phyloP scores from a whole-genome alignment of 2,113 vertebrate species.

The Antennarius striatus region DNA sequence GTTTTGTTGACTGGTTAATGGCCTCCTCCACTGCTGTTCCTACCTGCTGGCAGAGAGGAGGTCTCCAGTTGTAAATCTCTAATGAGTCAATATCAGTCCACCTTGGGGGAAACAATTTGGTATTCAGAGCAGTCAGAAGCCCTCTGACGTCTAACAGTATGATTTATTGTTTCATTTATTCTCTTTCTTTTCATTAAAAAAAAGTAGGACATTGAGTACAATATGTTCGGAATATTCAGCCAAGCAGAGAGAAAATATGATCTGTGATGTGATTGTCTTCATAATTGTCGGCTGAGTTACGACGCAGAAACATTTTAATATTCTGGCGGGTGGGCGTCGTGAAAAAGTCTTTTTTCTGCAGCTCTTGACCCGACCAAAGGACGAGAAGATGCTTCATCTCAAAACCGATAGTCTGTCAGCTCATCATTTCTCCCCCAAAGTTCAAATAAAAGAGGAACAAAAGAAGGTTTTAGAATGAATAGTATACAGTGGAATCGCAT shows the following conservation, averaged over 20 bases:
- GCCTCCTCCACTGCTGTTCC: conserved; percentile 42
- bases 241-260: background rate
- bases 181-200: conserved; percentile 1
- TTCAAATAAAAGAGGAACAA: too few species aligned
- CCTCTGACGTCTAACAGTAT: conserved; percentile 13
- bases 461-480: too few species aligned
- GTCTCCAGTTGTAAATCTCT: conserved; percentile 53
- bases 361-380: background rate
- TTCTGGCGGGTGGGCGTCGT: background rate
- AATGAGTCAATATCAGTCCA: conserved; percentile 60
- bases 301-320: background rate
- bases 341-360: background rate
- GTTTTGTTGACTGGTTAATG: conserved; percentile 66
- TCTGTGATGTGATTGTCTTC: background rate
- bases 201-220: background rate
- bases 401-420: too few species aligned
- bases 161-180: conserved; percentile 36
- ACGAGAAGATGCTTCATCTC: too few species aligned
- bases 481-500: too few species aligned
- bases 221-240: background rate
- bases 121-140: conserved; percentile 26
- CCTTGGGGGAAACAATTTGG: conserved; percentile 22
- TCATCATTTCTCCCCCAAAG: too few species aligned
- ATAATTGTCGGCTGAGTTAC: too few species aligned
- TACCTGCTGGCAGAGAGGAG: conserved; percentile 50